A percentile compares a stretch with the other conserved stretches of the same genome.
These are phyloP conservation scores for Chaunax sp. DNA, from an alignment of 2,797 vertebrate genomes.

Conservation along the genomic window DNA sequence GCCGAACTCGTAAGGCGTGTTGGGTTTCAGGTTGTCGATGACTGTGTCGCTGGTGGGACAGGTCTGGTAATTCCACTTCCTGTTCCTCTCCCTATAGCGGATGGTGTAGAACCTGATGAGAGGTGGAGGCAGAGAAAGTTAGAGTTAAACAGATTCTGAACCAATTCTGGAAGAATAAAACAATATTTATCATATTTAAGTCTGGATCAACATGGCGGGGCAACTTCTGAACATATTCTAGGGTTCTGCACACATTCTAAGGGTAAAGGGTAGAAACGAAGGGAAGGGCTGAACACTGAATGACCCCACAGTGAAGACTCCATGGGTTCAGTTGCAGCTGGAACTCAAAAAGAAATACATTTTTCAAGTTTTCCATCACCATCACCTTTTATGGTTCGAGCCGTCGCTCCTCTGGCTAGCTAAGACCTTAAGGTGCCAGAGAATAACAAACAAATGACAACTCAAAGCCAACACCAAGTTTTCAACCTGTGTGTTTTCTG, in stretches of 20 bases:
- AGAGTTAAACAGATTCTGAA: no score
- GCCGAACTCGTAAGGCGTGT: constrained; percentile 93
- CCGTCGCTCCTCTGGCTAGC: background rate
- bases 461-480: background rate
- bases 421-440: background rate
- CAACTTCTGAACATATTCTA: no score
- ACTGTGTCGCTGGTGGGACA: constrained; percentile 95
- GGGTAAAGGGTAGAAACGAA: no score
- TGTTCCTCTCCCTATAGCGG: constrained; percentile 92
- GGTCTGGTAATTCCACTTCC: constrained; percentile 94
- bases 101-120: constrained; percentile 91
- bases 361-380: background rate
- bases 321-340: background rate
- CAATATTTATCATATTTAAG: no score
- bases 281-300: no score
- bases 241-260: no score
- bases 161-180: no score
- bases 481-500: constrained; percentile 23
- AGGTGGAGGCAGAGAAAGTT: no score
- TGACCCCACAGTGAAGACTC: background rate
- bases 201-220: no score
- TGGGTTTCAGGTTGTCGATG: constrained; percentile 92
- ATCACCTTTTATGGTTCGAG: background rate
- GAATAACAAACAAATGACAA: background rate
- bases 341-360: background rate